Conservation (phyloP, 1,140 invertebrate species). For the Teleopsis dalmanni region DNA sequence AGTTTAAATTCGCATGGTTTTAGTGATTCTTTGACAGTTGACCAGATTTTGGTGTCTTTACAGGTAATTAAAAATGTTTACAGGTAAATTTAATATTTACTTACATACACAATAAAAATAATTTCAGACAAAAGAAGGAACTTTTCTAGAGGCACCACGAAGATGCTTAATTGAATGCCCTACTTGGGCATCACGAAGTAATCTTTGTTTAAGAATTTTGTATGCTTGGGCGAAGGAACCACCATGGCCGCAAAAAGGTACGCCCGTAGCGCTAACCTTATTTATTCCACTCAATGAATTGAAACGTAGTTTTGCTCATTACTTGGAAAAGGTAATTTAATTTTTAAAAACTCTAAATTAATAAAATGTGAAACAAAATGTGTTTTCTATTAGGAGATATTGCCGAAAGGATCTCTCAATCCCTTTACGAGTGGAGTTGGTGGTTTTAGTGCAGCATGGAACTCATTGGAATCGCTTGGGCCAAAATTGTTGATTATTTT, state of each 20-base stretch:
- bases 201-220: constrained; percentile 47
- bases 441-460: constrained; percentile 28
- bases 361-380: background rate
- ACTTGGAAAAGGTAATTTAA: constrained; percentile 14
- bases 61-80: constrained; percentile 3
- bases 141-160: constrained; percentile 45
- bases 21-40: constrained; percentile 42
- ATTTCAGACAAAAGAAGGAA: constrained; percentile 47
- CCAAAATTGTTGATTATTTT: constrained; percentile 50
- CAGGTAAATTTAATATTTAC: background rate
- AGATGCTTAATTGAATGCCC: constrained; percentile 49
- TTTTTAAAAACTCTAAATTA: background rate
- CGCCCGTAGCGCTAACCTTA: constrained; percentile 43
- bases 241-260: constrained; percentile 41
- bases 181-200: constrained; percentile 49
- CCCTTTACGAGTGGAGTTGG: constrained; percentile 15
- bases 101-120: constrained; percentile 6
- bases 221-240: constrained; percentile 49
- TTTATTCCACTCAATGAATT: constrained; percentile 51
- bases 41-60: constrained; percentile 46
- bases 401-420: constrained; percentile 21
- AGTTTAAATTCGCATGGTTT: constrained; percentile 40
- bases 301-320: constrained; percentile 28
- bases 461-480: constrained; percentile 46
- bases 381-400: constrained; percentile 39